Percentiles rank a stretch among this genome's conserved stretches.
Evolutionary conservation across 2,113 vertebrate genomes (phyloP).

Genomic region (Nycticryphes semicollaris): DNA sequence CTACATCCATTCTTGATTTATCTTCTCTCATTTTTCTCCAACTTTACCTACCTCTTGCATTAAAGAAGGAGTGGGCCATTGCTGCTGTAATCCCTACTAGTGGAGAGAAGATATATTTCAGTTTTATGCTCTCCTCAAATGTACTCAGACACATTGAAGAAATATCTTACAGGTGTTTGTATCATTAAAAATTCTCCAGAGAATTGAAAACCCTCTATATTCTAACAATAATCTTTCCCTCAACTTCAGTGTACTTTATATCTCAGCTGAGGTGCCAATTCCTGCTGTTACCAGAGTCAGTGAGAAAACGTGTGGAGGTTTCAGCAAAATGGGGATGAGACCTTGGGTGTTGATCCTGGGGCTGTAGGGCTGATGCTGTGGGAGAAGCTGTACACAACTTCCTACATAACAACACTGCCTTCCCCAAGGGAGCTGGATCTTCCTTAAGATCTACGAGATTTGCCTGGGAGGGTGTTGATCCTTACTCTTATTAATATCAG

Average conservation of each 20-base stretch:
- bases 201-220: background rate
- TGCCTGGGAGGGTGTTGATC: background rate
- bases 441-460: background rate
- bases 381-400: background rate
- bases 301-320: background rate
- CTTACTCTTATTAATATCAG: background rate
- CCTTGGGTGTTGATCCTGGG: background rate
- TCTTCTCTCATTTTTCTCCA: background rate
- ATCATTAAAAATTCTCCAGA: background rate
- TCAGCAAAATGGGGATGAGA: background rate
- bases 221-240: slow-evolving; percentile 9
- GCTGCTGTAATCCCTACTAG: background rate
- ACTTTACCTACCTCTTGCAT: background rate
- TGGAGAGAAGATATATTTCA: slow-evolving; percentile 26
- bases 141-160: slow-evolving; percentile 14
- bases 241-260: background rate
- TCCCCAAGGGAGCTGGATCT: background rate
- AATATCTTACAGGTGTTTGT: slow-evolving; percentile 37
- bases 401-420: rapidly evolving
- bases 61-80: background rate
- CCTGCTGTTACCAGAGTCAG: background rate
- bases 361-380: background rate
- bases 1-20: slow-evolving; percentile 3
- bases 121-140: slow-evolving; percentile 25
- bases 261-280: background rate